Base-by-base conservation (phyloP, 2,888 invertebrate genomes). In the Neuroscelio doddi region DNA sequence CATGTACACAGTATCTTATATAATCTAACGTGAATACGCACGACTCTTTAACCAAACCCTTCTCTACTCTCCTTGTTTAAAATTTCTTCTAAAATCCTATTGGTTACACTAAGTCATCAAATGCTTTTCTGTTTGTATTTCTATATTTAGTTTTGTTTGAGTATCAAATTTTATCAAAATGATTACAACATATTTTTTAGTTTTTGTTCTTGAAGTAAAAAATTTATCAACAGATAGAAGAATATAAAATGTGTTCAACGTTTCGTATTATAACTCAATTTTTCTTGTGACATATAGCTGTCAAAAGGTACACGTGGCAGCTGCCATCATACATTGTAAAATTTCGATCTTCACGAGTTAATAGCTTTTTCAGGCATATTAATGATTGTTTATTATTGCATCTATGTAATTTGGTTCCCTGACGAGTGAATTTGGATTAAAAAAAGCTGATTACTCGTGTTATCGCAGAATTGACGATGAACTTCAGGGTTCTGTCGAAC, bases 1-100 rank as follows among this genome's bases (percentile, higher is more conserved):
- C 67, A 57, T 57, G 38, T 62, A 65, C 56, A 53, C 41, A 57
- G 38, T 38, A 38, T 38, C 38, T 38, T 10, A 10, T 30, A 9
- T 30, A 9, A 21, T 21, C 21, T 2, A 21, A 21, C 21, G 21
- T 5, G 21, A 21, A 21, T 21, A 21, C 21, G 21, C 21, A 5
- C 21, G 21, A 21, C 5, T 21, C 52, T 47, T 46, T 30, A 55
- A 42, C 36, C 38, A 41, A 52, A 52, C 59, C 47, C 49, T 59
- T 30, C 30, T 26, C 34, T 45, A 46, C 32, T 14, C 9, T 44
- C 26, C 21, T 46, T 41, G 29, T 65, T 65, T 51, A 46, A n/a
- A 55, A 39, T 14, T 29, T 41, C 15, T 15, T 32, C 39, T 14
- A 15, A 12, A 32, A 46, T 21, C 21, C 17, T 34, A 8, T 9